Conservation (phyloP, 2,888 invertebrate genomes). For the Slavum lentiscoides region DNA sequence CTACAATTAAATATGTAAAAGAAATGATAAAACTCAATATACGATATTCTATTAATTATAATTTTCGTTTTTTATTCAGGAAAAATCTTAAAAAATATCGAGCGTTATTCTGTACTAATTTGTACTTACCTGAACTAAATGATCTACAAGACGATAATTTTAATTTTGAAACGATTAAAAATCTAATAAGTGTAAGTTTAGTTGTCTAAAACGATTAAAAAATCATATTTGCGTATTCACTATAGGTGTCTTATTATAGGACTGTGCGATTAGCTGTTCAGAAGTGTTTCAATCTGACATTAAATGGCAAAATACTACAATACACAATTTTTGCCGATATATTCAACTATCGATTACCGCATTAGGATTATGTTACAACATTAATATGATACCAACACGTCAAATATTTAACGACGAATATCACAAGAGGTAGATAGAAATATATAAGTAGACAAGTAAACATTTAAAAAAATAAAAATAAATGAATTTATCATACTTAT, state of each 20-base stretch:
- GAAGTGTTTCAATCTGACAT: constrained; percentile 4
- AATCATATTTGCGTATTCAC: too few species aligned
- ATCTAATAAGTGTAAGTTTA: neutral
- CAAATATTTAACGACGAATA: constrained; percentile 12
- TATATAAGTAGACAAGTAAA: too few species aligned
- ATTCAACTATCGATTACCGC: neutral
- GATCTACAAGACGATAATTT: neutral
- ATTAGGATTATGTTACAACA: constrained; percentile 1
- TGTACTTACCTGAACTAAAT: neutral
- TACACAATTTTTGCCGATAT: neutral
- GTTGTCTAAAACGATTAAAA: too few species aligned
- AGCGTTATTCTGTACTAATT: neutral
- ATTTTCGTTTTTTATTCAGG: neutral
- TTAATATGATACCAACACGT: constrained; percentile 11
- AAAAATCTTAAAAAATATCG: neutral
- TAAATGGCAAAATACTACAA: constrained; percentile 19
- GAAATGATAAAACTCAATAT: too few species aligned
- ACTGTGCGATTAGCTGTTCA: neutral
- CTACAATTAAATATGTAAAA: too few species aligned
- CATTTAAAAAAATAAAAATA: too few species aligned
- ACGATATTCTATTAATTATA: too few species aligned
- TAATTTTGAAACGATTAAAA: neutral
- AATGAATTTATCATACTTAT: too few species aligned
- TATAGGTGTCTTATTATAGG: neutral
- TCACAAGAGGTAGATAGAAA: neutral